Percentiles rank a stretch among this genome's conserved stretches.
phyloP scores from a whole-genome alignment of 2,113 vertebrate genomes.

The Nothocercus nigrocapillus region DNA sequence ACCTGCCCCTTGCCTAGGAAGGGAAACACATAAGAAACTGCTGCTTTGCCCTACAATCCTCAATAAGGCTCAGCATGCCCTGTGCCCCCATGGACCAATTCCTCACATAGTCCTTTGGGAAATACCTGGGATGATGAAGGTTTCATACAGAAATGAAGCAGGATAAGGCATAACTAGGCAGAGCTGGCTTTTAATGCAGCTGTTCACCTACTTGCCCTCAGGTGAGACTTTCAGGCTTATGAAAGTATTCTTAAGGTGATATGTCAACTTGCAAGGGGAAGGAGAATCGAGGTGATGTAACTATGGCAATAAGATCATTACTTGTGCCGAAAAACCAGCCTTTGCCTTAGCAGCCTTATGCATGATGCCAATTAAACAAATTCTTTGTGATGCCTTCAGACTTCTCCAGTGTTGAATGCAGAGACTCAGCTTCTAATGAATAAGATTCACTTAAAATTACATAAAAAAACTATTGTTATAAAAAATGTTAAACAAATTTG shows the following conservation, averaged over 20 bases:
- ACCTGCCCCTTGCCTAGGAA: neutral
- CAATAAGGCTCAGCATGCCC: neutral
- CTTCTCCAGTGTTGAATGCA: neutral
- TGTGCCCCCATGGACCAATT: neutral
- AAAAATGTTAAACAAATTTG: constrained; percentile 32
- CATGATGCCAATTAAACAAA: constrained; percentile 44
- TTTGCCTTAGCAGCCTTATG: neutral
- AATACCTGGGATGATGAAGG: neutral
- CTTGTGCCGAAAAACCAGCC: neutral
- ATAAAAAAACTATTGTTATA: neutral
- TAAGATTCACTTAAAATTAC: constrained; percentile 6
- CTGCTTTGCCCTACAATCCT: neutral
- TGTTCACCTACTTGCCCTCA: neutral
- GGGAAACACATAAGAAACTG: neutral
- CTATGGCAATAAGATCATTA: constrained; percentile 37
- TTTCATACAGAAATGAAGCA: neutral
- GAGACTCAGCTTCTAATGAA: neutral
- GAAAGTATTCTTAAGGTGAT: neutral
- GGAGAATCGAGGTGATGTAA: neutral
- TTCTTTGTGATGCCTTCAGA: neutral
- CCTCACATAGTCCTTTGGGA: neutral
- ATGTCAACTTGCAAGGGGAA: neutral
- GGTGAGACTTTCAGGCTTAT: neutral
- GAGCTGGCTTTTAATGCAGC: neutral
- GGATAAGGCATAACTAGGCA: neutral